phyloP scores from a whole-genome alignment of 2,113 vertebrate genomes.

The Ciconia stormi region DNA sequence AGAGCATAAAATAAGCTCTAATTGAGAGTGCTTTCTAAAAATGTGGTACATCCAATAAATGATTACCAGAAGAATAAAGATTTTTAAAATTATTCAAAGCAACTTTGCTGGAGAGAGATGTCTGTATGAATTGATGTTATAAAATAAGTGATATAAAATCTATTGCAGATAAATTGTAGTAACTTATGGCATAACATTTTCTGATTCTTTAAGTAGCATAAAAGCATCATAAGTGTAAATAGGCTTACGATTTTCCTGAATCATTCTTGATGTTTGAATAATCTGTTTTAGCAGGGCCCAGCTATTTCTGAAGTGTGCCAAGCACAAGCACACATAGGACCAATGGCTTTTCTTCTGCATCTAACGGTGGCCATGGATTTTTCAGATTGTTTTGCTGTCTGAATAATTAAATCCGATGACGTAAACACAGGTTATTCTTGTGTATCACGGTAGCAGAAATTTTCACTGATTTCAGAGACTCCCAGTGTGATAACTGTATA shows the following conservation, averaged over 20 bases:
- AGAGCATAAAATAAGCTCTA: background rate
- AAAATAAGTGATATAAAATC: background rate
- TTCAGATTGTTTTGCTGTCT: background rate
- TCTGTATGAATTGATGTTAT: background rate
- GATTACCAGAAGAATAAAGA: background rate
- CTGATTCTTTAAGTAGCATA: background rate
- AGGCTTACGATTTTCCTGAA: background rate
- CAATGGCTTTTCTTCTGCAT: background rate
- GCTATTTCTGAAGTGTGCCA: background rate
- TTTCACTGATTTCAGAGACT: background rate
- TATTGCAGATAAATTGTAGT: background rate
- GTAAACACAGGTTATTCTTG: background rate
- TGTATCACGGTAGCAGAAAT: background rate
- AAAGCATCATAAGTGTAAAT: background rate
- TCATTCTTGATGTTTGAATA: background rate
- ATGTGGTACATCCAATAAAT: background rate
- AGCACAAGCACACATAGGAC: background rate
- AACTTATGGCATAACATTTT: background rate
- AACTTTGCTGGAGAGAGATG: background rate
- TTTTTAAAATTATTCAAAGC: background rate
- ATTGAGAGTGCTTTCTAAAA: background rate
- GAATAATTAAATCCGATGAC: background rate
- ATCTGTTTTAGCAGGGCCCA: background rate
- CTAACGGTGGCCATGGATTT: background rate
- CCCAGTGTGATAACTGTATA: too few relatives aligned